phyloP scores from a whole-genome alignment of 2,888 invertebrate species.

The Pachliopta kotzebuea region DNA sequence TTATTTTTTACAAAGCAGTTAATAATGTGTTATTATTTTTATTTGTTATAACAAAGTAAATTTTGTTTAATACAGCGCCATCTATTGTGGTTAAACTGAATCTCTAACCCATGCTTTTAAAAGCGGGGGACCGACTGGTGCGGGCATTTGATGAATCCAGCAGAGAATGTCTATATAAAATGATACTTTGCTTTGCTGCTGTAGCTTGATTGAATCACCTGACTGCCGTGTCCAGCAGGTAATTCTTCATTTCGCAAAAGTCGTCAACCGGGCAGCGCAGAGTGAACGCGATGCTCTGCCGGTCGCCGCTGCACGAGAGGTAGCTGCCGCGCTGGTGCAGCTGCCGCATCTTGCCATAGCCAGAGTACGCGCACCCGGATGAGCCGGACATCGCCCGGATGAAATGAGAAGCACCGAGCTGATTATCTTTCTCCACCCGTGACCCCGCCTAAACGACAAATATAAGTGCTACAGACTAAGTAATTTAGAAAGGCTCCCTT shows the following conservation, averaged over 20 bases:
- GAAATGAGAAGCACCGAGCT: constrained; percentile 88
- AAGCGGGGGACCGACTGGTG: too few species aligned
- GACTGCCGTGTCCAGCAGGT: constrained; percentile 55
- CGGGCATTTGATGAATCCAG: too few species aligned
- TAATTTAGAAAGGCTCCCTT: too few species aligned
- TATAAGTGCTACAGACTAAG: too few species aligned
- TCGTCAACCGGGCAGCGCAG: constrained; percentile 61
- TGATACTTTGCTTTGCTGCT: too few species aligned
- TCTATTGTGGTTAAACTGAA: too few species aligned
- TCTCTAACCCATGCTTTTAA: too few species aligned
- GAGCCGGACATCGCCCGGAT: constrained; percentile 87
- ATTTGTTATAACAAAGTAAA: too few species aligned
- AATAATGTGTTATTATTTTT: too few species aligned
- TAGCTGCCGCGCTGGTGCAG: constrained; percentile 89
- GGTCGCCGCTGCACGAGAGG: constrained; percentile 83
- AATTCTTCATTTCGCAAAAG: constrained; percentile 51
- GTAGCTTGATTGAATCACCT: constrained; percentile 45
- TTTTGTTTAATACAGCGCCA: too few species aligned
- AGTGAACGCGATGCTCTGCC: constrained; percentile 90
- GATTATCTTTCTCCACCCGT: constrained; percentile 88
- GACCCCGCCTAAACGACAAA: constrained; percentile 88
- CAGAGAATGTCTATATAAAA: too few species aligned
- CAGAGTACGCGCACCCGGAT: constrained; percentile 82
- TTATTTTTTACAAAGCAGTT: too few species aligned
- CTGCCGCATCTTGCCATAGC: constrained; percentile 87